Conservation (phyloP, 2,888 invertebrate genomes). For the Theristus sp. region DNA sequence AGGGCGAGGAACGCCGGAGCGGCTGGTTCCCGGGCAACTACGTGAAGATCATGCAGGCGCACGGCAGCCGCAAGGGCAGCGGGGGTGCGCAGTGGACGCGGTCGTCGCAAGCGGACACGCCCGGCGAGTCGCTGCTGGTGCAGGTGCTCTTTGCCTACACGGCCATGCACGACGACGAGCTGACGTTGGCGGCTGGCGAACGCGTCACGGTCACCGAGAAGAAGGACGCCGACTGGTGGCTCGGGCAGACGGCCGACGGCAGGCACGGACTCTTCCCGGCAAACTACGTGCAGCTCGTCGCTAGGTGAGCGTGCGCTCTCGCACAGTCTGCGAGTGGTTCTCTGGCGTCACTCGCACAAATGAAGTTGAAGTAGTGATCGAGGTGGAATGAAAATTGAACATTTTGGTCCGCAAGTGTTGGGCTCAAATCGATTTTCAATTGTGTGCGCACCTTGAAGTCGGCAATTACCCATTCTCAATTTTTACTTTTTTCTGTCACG, state of each 20-base stretch:
- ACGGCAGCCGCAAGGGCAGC: background rate
- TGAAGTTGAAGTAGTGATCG: too few relatives aligned
- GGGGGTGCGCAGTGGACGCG: background rate
- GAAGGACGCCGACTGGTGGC: conserved; percentile 23
- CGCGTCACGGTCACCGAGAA: conserved; percentile 10
- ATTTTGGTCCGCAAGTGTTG: too few relatives aligned
- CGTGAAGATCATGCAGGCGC: conserved; percentile 45
- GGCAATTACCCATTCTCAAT: too few relatives aligned
- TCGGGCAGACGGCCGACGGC: conserved; percentile 13
- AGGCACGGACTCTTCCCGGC: conserved; percentile 20
- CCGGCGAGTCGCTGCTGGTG: conserved; percentile 1
- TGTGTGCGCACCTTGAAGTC: too few relatives aligned
- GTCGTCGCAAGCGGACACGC: background rate
- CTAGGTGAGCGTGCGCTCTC: background rate
- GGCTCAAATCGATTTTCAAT: too few relatives aligned
- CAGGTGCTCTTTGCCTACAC: conserved; percentile 22
- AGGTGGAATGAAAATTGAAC: too few relatives aligned
- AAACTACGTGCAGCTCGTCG: conserved; percentile 19
- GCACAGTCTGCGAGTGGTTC: too few relatives aligned
- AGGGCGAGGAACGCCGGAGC: conserved; percentile 51
- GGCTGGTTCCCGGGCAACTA: conserved; percentile 99
- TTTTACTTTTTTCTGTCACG: too few relatives aligned
- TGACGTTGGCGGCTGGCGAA: conserved; percentile 12
- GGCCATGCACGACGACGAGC: conserved; percentile 22
- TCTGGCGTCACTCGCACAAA: too few relatives aligned